These are phyloP conservation scores for Dryobotodes eremita DNA, from an alignment of 2,888 invertebrate species.

Conservation along the genomic window DNA sequence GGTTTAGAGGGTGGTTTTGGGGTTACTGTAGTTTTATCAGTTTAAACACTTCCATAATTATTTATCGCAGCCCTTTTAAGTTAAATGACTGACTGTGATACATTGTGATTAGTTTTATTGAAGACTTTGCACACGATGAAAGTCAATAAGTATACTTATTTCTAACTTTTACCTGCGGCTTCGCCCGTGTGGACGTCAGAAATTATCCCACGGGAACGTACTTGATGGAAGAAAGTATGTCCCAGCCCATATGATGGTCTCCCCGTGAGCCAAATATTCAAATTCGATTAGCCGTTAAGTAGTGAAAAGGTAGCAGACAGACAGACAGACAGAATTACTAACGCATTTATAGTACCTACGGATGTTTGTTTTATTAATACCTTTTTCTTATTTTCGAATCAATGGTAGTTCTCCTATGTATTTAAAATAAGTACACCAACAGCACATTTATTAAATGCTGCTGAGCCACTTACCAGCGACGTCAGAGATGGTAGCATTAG, in stretches of 20 bases:
- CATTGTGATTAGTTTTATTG: background rate
- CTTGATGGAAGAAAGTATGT: background rate
- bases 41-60: slow-evolving; percentile 3
- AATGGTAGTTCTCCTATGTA: background rate
- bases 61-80: background rate
- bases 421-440: background rate
- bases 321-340: background rate
- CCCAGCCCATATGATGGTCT: background rate
- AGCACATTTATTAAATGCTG: background rate
- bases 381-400: background rate
- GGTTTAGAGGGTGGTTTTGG: slow-evolving; percentile 14
- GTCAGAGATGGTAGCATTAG: slow-evolving; percentile 92
- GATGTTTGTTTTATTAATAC: background rate
- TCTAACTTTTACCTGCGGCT: background rate
- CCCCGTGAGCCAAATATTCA: background rate
- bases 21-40: slow-evolving; percentile 32
- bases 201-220: background rate
- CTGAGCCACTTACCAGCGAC: slow-evolving; percentile 91
- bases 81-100: background rate
- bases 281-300: background rate
- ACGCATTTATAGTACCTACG: background rate
- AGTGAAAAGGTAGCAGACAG: background rate
- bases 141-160: background rate
- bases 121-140: background rate
- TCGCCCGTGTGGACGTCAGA: background rate